Percentiles rank a stretch among this genome's conserved stretches.
These are phyloP conservation scores for Callosobruchus maculatus DNA, from an alignment of 2,888 invertebrate species.

Conservation along the genomic window DNA sequence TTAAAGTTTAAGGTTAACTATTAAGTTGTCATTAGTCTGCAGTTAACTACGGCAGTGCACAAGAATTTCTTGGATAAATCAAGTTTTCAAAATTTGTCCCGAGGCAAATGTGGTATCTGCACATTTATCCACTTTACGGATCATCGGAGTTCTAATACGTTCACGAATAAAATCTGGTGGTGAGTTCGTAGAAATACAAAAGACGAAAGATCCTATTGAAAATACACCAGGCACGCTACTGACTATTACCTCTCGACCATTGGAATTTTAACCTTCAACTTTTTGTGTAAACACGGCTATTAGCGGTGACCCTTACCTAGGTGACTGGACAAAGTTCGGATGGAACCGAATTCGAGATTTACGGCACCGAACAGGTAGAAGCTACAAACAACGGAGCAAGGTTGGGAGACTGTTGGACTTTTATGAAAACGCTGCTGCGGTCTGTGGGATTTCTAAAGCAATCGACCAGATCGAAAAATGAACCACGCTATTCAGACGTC, in stretches of 20 bases:
- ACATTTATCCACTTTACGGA: too few relatives aligned
- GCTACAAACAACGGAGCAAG: background rate
- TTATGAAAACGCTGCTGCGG: background rate
- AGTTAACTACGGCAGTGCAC: too few relatives aligned
- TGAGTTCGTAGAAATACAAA: background rate
- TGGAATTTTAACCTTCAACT: constrained; percentile 19
- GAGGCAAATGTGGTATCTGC: too few relatives aligned
- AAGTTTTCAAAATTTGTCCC: too few relatives aligned
- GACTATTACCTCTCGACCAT: constrained; percentile 8
- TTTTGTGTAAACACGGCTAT: constrained; percentile 20
- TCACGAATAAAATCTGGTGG: too few relatives aligned
- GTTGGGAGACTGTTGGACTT: background rate
- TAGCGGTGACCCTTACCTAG: constrained; percentile 15
- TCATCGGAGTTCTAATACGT: too few relatives aligned
- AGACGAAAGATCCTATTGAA: background rate
- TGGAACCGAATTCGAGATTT: background rate
- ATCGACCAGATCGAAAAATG: background rate
- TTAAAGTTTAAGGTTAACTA: too few relatives aligned
- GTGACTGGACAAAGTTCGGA: constrained; percentile 23
- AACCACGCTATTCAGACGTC: too few relatives aligned
- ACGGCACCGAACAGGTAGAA: constrained; percentile 9
- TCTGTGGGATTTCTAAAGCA: background rate
- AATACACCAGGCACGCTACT: background rate
- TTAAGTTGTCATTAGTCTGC: too few relatives aligned
- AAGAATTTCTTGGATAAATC: too few relatives aligned